phyloP scores from a whole-genome alignment of 2,888 invertebrate species.

The Hofmannophila pseudospretella region DNA sequence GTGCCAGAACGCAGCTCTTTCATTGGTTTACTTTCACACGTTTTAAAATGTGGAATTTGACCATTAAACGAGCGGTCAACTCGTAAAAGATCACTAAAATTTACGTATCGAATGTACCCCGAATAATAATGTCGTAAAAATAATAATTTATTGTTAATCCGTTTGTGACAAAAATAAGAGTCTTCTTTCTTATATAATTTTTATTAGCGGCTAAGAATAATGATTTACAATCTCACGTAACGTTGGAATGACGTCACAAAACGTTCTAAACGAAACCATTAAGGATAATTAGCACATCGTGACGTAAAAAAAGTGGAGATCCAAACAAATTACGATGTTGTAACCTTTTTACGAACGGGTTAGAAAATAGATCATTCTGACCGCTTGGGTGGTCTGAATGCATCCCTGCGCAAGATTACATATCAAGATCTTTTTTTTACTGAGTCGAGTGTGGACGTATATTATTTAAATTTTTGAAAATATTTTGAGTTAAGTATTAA shows the following conservation, averaged over 20 bases:
- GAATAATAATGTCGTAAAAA: conserved; percentile 72
- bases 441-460: neutral
- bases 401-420: conserved; percentile 37
- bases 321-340: conserved; percentile 23
- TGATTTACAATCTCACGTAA: too few species aligned
- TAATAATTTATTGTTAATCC: conserved; percentile 46
- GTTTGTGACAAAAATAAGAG: conserved; percentile 19
- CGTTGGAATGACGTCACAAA: neutral
- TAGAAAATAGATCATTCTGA: conserved; percentile 36
- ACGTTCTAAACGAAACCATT: conserved; percentile 8
- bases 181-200: too few species aligned
- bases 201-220: too few species aligned
- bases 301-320: conserved; percentile 16
- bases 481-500: too few species aligned
- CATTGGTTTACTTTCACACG: conserved; percentile 71
- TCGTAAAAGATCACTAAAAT: conserved; percentile 56
- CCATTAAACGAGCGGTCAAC: conserved; percentile 52
- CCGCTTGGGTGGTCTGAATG: conserved; percentile 52
- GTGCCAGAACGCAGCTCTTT: conserved; percentile 46
- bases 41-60: conserved; percentile 63
- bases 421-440: conserved; percentile 48
- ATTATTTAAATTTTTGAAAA: too few species aligned
- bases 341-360: conserved; percentile 31
- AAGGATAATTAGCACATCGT: conserved; percentile 41
- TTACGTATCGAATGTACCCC: conserved; percentile 35